Evolutionary conservation across 2,113 vertebrate genomes (phyloP).

Genomic region (Hylia prasina): DNA sequence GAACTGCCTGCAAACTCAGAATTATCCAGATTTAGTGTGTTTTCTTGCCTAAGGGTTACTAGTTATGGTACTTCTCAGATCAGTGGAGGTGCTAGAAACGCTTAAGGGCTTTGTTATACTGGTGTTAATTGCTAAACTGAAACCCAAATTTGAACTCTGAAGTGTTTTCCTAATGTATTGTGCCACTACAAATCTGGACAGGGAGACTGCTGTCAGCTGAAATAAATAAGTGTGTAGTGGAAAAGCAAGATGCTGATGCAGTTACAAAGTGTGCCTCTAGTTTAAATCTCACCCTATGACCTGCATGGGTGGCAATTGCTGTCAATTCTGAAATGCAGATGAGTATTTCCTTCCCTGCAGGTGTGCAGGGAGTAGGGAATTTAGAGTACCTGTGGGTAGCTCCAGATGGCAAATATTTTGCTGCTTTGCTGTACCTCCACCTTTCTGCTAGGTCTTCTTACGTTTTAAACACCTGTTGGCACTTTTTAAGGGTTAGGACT

Average conservation of each 20-base stretch:
- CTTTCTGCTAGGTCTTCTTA: not conserved
- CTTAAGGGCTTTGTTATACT: not conserved
- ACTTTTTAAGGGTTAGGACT: not conserved
- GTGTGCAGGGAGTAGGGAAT: not conserved
- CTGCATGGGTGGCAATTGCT: not conserved
- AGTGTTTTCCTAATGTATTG: not conserved
- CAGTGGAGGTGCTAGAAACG: slow-evolving; percentile 1
- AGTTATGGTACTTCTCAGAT: not conserved
- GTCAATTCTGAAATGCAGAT: not conserved
- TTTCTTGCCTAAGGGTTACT: slow-evolving; percentile 29
- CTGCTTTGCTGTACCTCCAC: not conserved
- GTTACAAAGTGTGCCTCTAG: not conserved
- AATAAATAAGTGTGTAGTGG: not conserved
- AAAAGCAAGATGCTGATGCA: not conserved
- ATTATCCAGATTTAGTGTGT: not conserved
- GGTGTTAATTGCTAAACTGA: not conserved
- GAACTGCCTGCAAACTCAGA: not conserved
- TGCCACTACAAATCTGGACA: not conserved
- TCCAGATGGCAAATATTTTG: not conserved
- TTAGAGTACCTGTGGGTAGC: not conserved
- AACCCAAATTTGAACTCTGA: slow-evolving; percentile 1
- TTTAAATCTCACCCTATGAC: not conserved
- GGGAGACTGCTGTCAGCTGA: not conserved
- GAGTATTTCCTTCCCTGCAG: slow-evolving; percentile 17
- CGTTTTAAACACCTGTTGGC: not conserved